A percentile compares a stretch with the other conserved stretches of the same genome.
Conservation (phyloP, 2,797 vertebrate genomes). For the Spatula clypeata region DNA sequence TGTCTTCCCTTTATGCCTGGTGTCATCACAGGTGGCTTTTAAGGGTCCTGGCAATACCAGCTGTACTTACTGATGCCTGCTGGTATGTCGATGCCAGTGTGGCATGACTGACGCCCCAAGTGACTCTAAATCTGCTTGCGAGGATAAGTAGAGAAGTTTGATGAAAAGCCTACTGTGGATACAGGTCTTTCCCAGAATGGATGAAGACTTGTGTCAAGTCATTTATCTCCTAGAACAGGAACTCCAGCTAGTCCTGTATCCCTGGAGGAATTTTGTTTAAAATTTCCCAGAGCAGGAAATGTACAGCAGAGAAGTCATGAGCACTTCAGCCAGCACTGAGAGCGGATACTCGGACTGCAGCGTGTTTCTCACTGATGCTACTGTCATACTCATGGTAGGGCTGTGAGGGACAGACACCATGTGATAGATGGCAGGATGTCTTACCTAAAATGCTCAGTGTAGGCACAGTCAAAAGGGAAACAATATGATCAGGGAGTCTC, state of each 20-base stretch:
- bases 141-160: not conserved
- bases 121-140: too few relatives aligned
- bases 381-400: not conserved
- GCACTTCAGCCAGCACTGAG: fast-evolving
- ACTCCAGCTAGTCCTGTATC: not conserved
- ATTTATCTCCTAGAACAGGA: not conserved
- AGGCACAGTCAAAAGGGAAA: not conserved
- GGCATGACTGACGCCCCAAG: not conserved
- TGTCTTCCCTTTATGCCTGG: not conserved
- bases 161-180: not conserved
- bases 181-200: not conserved
- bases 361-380: not conserved
- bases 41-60: not conserved
- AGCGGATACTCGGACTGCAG: fast-evolving
- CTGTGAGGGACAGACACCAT: not conserved
- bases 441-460: not conserved
- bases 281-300: not conserved
- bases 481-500: too few relatives aligned
- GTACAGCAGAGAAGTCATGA: not conserved
- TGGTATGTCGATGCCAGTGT: not conserved
- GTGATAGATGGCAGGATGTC: not conserved
- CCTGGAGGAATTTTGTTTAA: not conserved
- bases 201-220: not conserved
- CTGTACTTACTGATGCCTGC: not conserved
- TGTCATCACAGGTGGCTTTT: not conserved